Percentiles rank a stretch among this genome's conserved stretches.
Conservation (phyloP, 2,113 vertebrate species). For the Anoplopoma fimbria region DNA sequence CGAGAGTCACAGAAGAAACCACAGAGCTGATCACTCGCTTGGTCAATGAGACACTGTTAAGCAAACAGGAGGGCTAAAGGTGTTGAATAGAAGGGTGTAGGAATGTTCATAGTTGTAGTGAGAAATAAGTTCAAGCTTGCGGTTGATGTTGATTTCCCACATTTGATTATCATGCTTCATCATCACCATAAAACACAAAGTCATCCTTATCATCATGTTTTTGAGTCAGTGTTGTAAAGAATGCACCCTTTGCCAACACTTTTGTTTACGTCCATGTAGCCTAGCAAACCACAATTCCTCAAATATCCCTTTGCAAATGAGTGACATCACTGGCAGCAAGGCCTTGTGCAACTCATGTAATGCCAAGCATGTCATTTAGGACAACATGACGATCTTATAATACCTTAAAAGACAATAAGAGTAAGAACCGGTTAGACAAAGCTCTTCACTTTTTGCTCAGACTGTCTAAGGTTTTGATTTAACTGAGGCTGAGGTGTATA, state of each 20-base stretch:
- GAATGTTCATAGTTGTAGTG: background rate
- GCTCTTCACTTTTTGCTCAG: background rate
- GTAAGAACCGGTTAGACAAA: slow-evolving; percentile 8
- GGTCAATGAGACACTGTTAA: background rate
- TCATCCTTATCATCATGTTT: background rate
- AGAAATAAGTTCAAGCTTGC: background rate
- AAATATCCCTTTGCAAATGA: background rate
- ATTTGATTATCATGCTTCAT: background rate
- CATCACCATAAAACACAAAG: background rate
- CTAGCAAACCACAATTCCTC: background rate
- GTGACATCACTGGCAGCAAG: background rate
- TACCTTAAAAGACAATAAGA: background rate
- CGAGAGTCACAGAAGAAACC: background rate
- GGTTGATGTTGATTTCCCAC: background rate
- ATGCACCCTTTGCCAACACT: background rate
- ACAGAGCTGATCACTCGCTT: background rate
- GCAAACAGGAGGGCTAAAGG: background rate
- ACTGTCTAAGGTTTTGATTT: background rate
- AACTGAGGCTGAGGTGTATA: background rate
- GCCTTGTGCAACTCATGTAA: background rate
- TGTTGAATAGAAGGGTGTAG: slow-evolving; percentile 17
- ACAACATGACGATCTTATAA: slow-evolving; percentile 9
- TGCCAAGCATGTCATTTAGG: background rate
- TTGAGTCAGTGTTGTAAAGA: slow-evolving; percentile 25
- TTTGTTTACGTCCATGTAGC: background rate